phyloP scores from a whole-genome alignment of 2,113 vertebrate genomes.

The Hiodon alosoides region DNA sequence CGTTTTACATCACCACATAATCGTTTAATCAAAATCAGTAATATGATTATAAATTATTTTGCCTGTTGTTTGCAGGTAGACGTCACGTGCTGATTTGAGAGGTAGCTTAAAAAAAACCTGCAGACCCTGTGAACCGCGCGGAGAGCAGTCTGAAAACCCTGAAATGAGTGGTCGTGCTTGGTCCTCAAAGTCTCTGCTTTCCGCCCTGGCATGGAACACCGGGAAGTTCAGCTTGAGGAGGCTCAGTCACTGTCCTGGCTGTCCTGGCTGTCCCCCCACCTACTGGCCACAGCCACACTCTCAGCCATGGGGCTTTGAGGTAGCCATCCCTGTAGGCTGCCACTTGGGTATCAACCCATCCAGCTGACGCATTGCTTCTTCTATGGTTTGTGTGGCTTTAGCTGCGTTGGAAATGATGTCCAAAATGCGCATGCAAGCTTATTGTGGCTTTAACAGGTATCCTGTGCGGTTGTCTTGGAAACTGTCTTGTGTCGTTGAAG shows the following conservation, averaged over 20 bases:
- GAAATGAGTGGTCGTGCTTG: too few species aligned
- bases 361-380: neutral
- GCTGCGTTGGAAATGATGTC: neutral
- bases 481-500: neutral
- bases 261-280: neutral
- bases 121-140: too few species aligned
- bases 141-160: too few species aligned
- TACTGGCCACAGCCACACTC: conserved; percentile 5
- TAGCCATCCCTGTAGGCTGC: neutral
- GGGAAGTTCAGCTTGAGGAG: neutral
- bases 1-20: too few species aligned
- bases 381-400: neutral
- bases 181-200: too few species aligned
- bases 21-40: too few species aligned
- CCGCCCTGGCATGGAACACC: too few species aligned
- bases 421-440: neutral
- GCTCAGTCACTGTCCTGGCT: neutral
- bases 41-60: too few species aligned
- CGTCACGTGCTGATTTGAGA: too few species aligned
- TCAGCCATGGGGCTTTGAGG: neutral
- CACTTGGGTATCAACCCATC: too few species aligned
- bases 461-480: neutral
- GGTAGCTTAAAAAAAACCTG: too few species aligned
- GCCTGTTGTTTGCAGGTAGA: too few species aligned
- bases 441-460: neutral